Percentiles rank a stretch among this genome's conserved stretches.
Evolutionary conservation across 2,797 vertebrate genomes (phyloP).

Genomic region (Agapornis canus): DNA sequence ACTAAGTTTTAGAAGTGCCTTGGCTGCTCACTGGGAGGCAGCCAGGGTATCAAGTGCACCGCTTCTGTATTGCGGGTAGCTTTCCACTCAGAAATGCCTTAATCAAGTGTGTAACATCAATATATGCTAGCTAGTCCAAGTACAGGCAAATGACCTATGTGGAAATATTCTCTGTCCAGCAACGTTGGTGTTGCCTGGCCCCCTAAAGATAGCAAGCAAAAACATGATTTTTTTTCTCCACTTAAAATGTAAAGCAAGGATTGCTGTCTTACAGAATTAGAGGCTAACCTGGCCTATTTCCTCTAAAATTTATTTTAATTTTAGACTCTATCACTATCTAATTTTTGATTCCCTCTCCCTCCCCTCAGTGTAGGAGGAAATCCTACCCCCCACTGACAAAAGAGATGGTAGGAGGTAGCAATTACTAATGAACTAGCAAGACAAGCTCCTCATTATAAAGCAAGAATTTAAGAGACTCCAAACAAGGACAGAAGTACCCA

Average conservation of each 20-base stretch:
- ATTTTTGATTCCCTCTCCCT: background rate
- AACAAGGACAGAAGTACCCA: background rate
- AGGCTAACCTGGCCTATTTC: background rate
- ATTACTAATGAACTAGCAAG: slow-evolving; percentile 36
- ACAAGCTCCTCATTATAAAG: slow-evolving; percentile 10
- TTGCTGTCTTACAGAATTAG: background rate
- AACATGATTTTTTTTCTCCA: background rate
- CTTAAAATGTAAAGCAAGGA: background rate
- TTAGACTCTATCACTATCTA: background rate
- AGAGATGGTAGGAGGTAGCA: slow-evolving; percentile 12
- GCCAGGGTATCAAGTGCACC: background rate
- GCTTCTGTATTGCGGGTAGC: background rate
- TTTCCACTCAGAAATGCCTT: background rate
- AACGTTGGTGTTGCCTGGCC: accelerated
- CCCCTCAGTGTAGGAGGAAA: slow-evolving; percentile 5
- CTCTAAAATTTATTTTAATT: slow-evolving; percentile 1
- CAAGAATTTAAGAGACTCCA: background rate
- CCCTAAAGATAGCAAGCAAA: background rate
- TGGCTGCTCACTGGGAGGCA: background rate
- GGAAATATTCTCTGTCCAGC: background rate
- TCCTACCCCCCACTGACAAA: background rate
- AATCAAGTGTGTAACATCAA: background rate
- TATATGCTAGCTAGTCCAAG: background rate
- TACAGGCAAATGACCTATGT: background rate
- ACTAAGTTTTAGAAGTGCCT: background rate